A percentile compares a stretch with the other conserved stretches of the same genome.
Conservation (phyloP, 2,888 invertebrate species). For the Agriotes lineatus region DNA sequence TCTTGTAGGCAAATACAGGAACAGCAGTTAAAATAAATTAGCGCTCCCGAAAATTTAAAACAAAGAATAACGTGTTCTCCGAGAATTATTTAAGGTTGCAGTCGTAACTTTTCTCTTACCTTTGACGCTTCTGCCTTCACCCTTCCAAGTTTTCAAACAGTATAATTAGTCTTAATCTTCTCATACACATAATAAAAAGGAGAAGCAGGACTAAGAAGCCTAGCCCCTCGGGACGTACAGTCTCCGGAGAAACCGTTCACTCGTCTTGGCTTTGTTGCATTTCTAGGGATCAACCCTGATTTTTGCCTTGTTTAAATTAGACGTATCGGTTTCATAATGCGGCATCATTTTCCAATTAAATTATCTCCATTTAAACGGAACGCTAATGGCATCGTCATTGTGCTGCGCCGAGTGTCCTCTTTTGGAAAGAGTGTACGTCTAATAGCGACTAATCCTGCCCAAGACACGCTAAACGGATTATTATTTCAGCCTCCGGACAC, state of each 20-base stretch:
- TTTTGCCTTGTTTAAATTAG: too few relatives aligned
- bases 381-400: too few relatives aligned
- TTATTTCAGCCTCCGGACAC: conserved; percentile 46
- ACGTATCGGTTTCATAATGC: too few relatives aligned
- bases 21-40: conserved; percentile 44
- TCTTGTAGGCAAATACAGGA: too few relatives aligned
- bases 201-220: conserved; percentile 40
- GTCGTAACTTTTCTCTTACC: conserved; percentile 41
- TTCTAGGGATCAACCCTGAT: too few relatives aligned
- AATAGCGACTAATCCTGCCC: conserved; percentile 48
- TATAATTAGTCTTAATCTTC: conserved; percentile 51
- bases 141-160: conserved; percentile 48
- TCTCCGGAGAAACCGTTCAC: conserved; percentile 17
- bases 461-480: conserved; percentile 51
- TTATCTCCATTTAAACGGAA: too few relatives aligned
- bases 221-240: conserved; percentile 39
- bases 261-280: neutral
- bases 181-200: conserved; percentile 47
- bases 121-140: conserved; percentile 41
- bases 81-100: conserved; percentile 44
- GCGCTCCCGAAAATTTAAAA: conserved; percentile 35
- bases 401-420: neutral
- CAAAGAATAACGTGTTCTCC: conserved; percentile 37
- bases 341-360: too few relatives aligned
- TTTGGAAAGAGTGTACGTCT: conserved; percentile 34